Conservation (phyloP, 2,888 invertebrate genomes). For the Lasioglossum lativentre region DNA sequence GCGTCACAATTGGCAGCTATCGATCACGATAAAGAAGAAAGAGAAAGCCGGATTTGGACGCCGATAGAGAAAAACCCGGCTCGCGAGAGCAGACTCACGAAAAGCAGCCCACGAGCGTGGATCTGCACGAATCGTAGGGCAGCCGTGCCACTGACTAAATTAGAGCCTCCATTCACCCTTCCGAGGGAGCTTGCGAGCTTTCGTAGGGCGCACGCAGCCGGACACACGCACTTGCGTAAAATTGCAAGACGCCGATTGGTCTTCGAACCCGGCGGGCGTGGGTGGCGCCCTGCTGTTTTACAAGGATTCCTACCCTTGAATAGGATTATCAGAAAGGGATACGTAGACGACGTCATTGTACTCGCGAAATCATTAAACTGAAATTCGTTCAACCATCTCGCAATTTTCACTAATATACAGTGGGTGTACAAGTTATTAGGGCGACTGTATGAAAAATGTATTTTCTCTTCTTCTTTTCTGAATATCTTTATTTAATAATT, state of each 20-base stretch:
- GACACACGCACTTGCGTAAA: slow-evolving; percentile 70
- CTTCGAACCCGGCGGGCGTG: slow-evolving; percentile 51
- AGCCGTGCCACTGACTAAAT: slow-evolving; percentile 74
- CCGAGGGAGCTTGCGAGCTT: slow-evolving; percentile 69
- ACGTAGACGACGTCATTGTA: not conserved
- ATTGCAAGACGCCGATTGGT: slow-evolving; percentile 73
- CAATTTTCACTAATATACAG: not conserved
- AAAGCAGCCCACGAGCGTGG: slow-evolving; percentile 35
- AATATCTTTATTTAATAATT: not conserved
- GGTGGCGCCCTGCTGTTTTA: slow-evolving; percentile 36
- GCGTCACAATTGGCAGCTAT: not conserved
- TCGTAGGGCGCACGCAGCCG: slow-evolving; percentile 69
- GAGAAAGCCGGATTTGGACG: not conserved
- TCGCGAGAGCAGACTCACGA: slow-evolving; percentile 21
- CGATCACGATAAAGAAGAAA: not conserved
- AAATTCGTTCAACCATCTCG: not conserved
- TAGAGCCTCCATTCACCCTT: slow-evolving; percentile 75
- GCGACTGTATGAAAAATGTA: no score
- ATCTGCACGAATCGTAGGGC: slow-evolving; percentile 64
- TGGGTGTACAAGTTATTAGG: not conserved
- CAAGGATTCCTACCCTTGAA: slow-evolving; percentile 1
- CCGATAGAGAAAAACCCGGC: not conserved
- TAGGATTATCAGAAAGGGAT: not conserved
- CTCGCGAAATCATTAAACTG: not conserved
- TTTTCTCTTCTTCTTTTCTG: not conserved